phyloP scores from a whole-genome alignment of 1,140 invertebrate genomes.

The Rhagoletis zephyria region DNA sequence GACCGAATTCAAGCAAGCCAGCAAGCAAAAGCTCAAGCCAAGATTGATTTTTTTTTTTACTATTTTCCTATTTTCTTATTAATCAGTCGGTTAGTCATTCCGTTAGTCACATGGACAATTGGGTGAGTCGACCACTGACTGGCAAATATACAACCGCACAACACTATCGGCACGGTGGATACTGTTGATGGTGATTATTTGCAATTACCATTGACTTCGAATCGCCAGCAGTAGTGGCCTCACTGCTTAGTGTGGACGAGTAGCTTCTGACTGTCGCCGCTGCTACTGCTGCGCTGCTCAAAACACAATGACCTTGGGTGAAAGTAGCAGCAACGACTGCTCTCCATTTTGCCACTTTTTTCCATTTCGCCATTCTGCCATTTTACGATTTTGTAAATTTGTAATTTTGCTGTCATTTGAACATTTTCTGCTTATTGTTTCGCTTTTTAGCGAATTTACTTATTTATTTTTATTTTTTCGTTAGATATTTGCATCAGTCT shows the following conservation, averaged over 20 bases:
- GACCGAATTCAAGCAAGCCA: background rate
- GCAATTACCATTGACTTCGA: background rate
- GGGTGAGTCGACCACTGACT: conserved; percentile 20
- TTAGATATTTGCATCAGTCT: background rate
- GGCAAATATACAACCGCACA: background rate
- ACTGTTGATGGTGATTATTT: background rate
- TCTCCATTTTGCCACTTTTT: conserved; percentile 65
- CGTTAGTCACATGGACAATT: background rate
- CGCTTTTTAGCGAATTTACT: background rate
- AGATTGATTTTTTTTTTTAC: too few species aligned
- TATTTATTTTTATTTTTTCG: background rate
- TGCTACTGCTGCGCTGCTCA: conserved; percentile 65
- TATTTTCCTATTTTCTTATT: background rate
- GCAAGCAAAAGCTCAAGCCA: too few species aligned
- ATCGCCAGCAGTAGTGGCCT: conserved; percentile 35
- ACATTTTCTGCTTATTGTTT: conserved; percentile 1
- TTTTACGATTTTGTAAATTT: conserved; percentile 60
- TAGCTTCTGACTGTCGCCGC: conserved; percentile 25
- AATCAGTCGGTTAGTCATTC: conserved; percentile 24
- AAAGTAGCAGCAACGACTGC: conserved; percentile 64
- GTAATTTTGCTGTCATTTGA: conserved; percentile 26
- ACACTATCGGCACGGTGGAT: background rate
- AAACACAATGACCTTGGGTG: conserved; percentile 72
- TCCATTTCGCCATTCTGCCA: conserved; percentile 33
- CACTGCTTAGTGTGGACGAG: background rate